Evolutionary conservation across 2,797 vertebrate species (phyloP).

Genomic region (Anguilla megastoma): DNA sequence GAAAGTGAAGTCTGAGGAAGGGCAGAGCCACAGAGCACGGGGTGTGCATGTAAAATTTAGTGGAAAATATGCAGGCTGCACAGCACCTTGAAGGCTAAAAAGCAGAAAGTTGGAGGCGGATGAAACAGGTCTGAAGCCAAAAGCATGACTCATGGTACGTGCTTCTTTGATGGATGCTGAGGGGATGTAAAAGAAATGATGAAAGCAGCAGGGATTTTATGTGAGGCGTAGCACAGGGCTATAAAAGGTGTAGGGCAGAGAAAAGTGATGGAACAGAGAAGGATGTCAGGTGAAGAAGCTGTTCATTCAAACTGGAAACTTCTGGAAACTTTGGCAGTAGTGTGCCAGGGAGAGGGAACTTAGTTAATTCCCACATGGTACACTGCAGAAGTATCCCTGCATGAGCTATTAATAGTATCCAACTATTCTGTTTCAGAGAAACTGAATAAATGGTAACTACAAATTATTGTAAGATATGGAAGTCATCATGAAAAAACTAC

Average conservation of each 20-base stretch:
- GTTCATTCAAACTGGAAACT: background rate
- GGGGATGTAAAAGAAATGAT: background rate
- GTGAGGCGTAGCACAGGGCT: background rate
- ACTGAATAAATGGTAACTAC: background rate
- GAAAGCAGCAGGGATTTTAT: slow-evolving; percentile 2
- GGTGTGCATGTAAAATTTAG: background rate
- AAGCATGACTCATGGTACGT: background rate
- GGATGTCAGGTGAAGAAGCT: background rate
- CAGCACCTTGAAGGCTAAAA: background rate
- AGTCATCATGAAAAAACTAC: too few species aligned
- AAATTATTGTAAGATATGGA: too few species aligned
- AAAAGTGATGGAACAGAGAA: background rate
- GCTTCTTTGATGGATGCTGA: background rate
- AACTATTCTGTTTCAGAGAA: background rate
- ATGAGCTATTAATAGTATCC: background rate
- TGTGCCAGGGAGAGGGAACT: background rate
- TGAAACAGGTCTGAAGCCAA: background rate
- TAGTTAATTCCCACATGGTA: background rate
- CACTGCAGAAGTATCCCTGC: background rate
- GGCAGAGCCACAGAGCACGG: background rate
- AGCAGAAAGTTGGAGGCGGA: slow-evolving; percentile 10
- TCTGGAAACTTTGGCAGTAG: background rate
- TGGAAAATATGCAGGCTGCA: background rate
- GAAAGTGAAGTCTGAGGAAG: background rate
- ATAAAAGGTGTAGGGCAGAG: background rate